phyloP scores from a whole-genome alignment of 2,113 vertebrate species.

The Oryzias melastigma region DNA sequence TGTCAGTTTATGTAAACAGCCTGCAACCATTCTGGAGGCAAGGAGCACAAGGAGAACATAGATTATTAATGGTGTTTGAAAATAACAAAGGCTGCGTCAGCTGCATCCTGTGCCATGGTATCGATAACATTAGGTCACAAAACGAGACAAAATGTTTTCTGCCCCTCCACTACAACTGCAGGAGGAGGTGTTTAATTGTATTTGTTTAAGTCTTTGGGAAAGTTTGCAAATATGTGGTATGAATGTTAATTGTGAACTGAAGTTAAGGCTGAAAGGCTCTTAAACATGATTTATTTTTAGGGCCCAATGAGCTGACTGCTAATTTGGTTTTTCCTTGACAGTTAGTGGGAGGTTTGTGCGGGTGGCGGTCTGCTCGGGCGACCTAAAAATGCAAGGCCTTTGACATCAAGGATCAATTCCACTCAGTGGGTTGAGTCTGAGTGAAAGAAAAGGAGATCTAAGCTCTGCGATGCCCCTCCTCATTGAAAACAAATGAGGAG shows the following conservation, averaged over 20 bases:
- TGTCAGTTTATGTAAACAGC: constrained; percentile 71
- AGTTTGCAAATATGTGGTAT: constrained; percentile 4
- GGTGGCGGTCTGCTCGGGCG: constrained; percentile 33
- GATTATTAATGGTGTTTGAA: constrained; percentile 68
- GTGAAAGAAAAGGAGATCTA: constrained; percentile 25
- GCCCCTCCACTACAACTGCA: constrained; percentile 17
- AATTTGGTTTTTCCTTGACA: constrained; percentile 25
- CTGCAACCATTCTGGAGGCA: constrained; percentile 57
- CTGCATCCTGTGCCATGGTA: constrained; percentile 53
- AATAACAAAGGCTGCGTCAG: constrained; percentile 65
- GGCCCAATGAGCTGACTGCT: constrained; percentile 34
- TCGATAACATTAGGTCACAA: constrained; percentile 33
- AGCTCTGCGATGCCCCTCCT: constrained; percentile 53
- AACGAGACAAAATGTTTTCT: constrained; percentile 33
- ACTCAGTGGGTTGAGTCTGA: constrained; percentile 29
- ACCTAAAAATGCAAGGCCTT: constrained; percentile 62
- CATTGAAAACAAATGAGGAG: constrained; percentile 69
- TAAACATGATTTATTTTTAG: constrained; percentile 29
- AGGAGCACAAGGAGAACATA: constrained; percentile 63
- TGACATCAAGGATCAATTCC: constrained; percentile 74
- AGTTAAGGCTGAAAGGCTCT: constrained; percentile 5
- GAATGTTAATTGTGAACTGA: constrained; percentile 9
- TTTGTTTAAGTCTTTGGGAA: constrained; percentile 6
- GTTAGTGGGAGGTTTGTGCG: constrained; percentile 3
- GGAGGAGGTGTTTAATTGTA: constrained; percentile 14